Evolutionary conservation across 2,888 invertebrate species (phyloP).

Genomic region (Mimumesa dahlbomi): DNA sequence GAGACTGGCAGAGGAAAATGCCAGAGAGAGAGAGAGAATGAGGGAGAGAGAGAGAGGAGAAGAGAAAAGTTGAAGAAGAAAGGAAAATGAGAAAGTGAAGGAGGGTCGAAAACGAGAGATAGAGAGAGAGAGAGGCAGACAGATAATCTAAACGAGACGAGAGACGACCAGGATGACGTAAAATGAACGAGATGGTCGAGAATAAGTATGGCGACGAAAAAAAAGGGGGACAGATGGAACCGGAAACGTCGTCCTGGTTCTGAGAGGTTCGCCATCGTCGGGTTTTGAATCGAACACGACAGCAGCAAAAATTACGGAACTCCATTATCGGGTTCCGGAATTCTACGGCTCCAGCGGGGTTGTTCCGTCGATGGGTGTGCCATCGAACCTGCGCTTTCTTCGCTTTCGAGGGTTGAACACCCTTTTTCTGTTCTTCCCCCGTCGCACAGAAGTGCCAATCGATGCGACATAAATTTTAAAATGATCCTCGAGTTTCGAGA

Average conservation of each 20-base stretch:
- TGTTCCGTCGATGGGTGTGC: slow-evolving; percentile 17
- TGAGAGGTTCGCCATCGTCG: slow-evolving; percentile 11
- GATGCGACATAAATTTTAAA: slow-evolving; percentile 16
- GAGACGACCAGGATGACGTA: slow-evolving; percentile 28
- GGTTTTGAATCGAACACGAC: slow-evolving; percentile 44
- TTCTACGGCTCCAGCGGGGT: slow-evolving; percentile 14
- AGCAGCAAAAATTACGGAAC: slow-evolving; percentile 53
- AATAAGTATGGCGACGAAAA: slow-evolving; percentile 18
- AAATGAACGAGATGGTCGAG: slow-evolving; percentile 42
- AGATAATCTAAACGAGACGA: slow-evolving; percentile 35
- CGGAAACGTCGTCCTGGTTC: slow-evolving; percentile 36
- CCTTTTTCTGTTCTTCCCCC: not conserved
- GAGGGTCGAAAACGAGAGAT: not conserved
- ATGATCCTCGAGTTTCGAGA: not conserved
- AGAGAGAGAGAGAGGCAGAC: slow-evolving; percentile 1
- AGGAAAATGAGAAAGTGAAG: not conserved
- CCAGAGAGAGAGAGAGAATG: not conserved
- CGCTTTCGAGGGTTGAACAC: not conserved
- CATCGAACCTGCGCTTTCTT: slow-evolving; percentile 6
- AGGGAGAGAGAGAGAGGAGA: not conserved
- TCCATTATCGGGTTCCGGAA: slow-evolving; percentile 52
- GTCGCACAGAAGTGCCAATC: slow-evolving; percentile 11
- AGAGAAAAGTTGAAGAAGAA: slow-evolving; percentile 3
- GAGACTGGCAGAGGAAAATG: not conserved
- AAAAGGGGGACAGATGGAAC: not conserved